phyloP scores from a whole-genome alignment of 2,113 vertebrate genomes.

The Melanerpes formicivorus region DNA sequence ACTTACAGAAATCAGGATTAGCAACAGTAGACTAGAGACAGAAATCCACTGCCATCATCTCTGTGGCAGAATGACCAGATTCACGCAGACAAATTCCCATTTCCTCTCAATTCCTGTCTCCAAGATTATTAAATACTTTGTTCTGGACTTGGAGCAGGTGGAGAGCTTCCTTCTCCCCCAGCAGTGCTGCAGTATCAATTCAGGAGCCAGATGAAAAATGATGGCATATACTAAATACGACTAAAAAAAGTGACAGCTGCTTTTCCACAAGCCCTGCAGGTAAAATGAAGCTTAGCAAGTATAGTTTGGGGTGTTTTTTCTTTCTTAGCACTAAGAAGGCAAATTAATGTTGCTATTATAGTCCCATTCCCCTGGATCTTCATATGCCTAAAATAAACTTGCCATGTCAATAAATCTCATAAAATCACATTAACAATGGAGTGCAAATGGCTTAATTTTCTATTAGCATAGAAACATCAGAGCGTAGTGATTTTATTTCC shows the following conservation, averaged over 20 bases:
- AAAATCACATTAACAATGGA: constrained; percentile 14
- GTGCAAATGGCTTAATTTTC: not conserved
- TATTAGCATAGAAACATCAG: not conserved
- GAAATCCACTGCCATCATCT: constrained; percentile 25
- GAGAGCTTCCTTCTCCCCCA: constrained; percentile 45
- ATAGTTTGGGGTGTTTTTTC: not conserved
- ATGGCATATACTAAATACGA: constrained; percentile 6
- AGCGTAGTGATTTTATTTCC: not conserved
- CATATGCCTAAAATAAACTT: constrained; percentile 3
- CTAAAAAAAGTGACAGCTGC: constrained; percentile 35
- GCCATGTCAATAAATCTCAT: not conserved
- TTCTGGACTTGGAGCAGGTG: constrained; percentile 49
- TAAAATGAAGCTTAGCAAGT: constrained; percentile 6
- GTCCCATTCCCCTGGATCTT: not conserved
- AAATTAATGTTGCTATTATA: constrained; percentile 7
- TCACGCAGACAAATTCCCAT: constrained; percentile 30
- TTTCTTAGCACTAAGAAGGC: not conserved
- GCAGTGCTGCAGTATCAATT: constrained; percentile 35
- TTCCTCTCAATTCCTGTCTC: constrained; percentile 35
- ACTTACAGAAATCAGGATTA: constrained; percentile 45
- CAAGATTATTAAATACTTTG: constrained; percentile 59
- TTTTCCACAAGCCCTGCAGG: constrained; percentile 25
- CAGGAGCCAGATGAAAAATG: constrained; percentile 48
- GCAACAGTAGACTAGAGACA: constrained; percentile 25
- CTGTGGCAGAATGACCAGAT: not conserved